Conservation (phyloP, 2,113 vertebrate species). For the Tichodroma muraria region DNA sequence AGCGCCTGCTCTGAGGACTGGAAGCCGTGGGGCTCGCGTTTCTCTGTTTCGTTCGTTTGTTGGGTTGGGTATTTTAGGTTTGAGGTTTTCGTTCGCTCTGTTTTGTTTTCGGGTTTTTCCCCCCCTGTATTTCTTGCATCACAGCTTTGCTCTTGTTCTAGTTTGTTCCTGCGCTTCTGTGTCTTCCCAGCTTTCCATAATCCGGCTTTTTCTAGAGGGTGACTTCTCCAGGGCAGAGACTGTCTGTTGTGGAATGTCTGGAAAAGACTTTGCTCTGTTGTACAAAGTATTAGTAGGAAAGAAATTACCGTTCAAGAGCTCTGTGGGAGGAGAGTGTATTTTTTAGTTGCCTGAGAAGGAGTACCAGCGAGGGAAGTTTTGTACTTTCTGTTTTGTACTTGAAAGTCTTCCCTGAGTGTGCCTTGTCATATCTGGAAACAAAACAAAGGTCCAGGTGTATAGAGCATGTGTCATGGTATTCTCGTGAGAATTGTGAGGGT, state of each 20-base stretch:
- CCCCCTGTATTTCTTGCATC: neutral
- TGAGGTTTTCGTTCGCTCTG: neutral
- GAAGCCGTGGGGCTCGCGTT: neutral
- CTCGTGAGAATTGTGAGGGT: neutral
- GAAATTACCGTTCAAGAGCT: neutral
- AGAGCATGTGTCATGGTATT: neutral
- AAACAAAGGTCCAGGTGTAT: neutral
- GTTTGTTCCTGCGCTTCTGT: neutral
- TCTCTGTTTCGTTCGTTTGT: neutral
- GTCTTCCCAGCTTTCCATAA: neutral
- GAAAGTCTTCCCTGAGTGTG: neutral
- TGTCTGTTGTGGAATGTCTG: neutral
- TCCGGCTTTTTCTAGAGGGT: neutral
- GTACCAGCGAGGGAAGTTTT: neutral
- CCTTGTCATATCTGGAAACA: neutral
- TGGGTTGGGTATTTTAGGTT: neutral
- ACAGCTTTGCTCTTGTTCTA: neutral
- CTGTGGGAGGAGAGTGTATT: neutral
- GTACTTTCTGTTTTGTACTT: neutral
- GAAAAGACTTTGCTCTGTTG: neutral
- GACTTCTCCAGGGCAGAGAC: neutral
- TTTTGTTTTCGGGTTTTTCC: neutral
- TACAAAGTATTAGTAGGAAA: neutral
- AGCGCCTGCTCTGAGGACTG: neutral
- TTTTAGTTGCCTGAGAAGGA: neutral